A percentile compares a stretch with the other conserved stretches of the same genome.
Conservation (phyloP, 2,797 vertebrate species). For the Manis crassicaudata region DNA sequence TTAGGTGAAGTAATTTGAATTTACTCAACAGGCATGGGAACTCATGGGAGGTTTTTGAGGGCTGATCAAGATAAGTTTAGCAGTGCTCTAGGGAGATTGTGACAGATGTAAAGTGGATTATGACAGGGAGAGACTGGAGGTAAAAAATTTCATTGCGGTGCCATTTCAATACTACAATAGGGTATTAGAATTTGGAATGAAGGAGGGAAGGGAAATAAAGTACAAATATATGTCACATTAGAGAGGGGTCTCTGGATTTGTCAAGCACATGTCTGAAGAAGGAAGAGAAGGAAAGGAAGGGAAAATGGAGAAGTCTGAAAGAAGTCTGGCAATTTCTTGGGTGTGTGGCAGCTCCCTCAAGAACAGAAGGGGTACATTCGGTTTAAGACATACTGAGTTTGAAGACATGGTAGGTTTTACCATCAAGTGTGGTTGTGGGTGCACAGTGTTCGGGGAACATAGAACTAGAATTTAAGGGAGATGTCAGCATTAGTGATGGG, state of each 20-base stretch:
- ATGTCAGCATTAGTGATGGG: background rate
- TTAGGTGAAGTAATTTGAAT: background rate
- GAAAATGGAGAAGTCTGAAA: background rate
- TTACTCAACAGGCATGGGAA: background rate
- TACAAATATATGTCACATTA: background rate
- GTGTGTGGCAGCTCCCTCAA: background rate
- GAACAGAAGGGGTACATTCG: background rate
- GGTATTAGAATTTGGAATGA: background rate
- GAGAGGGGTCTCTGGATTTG: background rate
- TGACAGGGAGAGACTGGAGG: background rate
- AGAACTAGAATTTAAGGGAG: background rate
- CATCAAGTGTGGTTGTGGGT: background rate
- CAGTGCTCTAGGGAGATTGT: background rate
- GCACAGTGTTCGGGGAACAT: background rate
- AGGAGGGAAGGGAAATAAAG: background rate
- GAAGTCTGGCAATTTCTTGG: background rate
- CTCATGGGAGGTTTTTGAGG: background rate
- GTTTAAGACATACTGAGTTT: background rate
- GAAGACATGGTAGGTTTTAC: background rate
- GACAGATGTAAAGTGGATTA: background rate
- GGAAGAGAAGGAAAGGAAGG: background rate
- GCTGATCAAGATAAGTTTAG: background rate
- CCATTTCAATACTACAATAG: background rate
- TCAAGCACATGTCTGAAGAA: background rate
- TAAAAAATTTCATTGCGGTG: background rate